Conservation (phyloP, 1,140 invertebrate species). For the Medauroidea extradentata region DNA sequence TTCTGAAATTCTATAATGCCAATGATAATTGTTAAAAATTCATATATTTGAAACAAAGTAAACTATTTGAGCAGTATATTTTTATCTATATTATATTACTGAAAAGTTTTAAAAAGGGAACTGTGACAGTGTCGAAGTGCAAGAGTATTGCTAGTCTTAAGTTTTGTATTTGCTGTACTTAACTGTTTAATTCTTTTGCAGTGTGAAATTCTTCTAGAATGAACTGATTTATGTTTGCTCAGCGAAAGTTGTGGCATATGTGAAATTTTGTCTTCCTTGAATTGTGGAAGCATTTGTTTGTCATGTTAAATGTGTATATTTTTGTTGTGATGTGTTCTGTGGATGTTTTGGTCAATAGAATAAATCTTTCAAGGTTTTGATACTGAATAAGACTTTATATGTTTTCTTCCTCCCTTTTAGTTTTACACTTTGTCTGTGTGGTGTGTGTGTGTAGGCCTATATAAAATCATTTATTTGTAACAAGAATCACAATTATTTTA, state of each 20-base stretch:
- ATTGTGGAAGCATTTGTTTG: constrained; percentile 1
- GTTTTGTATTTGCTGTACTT: constrained; percentile 6
- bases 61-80: no score
- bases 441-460: no score
- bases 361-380: constrained; percentile 4
- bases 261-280: constrained; percentile 1
- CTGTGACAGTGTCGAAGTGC: no score
- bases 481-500: no score
- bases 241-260: neutral
- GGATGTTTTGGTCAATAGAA: neutral
- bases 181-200: neutral
- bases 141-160: neutral
- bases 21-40: no score
- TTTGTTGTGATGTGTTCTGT: constrained; percentile 11
- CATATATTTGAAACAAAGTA: no score
- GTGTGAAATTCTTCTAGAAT: neutral
- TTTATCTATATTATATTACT: no score
- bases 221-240: neutral
- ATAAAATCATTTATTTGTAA: no score
- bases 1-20: no score
- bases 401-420: neutral
- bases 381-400: neutral
- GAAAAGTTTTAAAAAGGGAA: no score
- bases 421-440: no score
- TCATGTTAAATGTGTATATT: constrained; percentile 2